Evolutionary conservation across 2,113 vertebrate genomes (phyloP).

Genomic region (Chauna torquata): DNA sequence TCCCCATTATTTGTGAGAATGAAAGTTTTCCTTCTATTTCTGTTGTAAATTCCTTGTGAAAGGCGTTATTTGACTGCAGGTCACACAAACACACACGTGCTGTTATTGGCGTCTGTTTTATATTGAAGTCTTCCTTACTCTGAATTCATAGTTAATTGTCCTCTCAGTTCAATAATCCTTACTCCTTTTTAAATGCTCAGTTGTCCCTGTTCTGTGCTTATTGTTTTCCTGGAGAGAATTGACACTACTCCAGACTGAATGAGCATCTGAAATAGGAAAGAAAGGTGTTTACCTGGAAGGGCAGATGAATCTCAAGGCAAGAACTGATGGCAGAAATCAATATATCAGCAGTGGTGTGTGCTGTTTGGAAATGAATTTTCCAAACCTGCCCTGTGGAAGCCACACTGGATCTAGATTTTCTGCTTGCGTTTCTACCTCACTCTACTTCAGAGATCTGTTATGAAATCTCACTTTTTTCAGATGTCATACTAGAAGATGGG

Average conservation of each 20-base stretch:
- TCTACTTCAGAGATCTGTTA: not conserved
- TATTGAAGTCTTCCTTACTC: not conserved
- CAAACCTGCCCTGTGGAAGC: not conserved
- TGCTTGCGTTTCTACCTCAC: not conserved
- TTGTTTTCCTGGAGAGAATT: not conserved
- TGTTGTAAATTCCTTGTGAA: not conserved
- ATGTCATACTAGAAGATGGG: not conserved
- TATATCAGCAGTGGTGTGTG: not conserved
- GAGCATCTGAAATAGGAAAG: not conserved
- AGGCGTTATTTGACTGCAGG: not conserved
- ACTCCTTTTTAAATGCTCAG: not conserved
- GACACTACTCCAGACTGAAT: not conserved
- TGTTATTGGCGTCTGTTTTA: not conserved
- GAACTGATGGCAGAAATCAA: not conserved
- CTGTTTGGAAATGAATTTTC: not conserved
- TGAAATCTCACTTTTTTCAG: not conserved
- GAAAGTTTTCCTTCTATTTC: not conserved
- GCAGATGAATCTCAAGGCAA: not conserved
- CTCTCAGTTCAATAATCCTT: not conserved
- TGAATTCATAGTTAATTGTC: not conserved
- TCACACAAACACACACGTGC: too few species aligned
- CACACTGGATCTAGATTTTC: not conserved
- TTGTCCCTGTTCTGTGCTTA: not conserved
- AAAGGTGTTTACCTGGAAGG: not conserved
- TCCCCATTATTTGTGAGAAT: not conserved